Evolutionary conservation across 1,140 invertebrate species (phyloP).

Genomic region (Drosophila repleta): DNA sequence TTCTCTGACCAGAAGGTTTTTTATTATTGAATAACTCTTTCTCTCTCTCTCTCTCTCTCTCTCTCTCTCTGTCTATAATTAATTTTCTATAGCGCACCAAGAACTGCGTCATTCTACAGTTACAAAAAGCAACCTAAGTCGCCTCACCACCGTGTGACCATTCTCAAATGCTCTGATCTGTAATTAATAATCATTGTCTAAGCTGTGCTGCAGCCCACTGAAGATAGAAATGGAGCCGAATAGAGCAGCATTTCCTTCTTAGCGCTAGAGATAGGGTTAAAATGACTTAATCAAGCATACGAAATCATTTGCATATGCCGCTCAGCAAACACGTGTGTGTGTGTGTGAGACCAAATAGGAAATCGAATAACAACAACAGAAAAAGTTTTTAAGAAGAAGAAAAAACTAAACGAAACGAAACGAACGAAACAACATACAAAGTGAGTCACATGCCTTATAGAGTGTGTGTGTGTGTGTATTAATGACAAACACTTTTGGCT

Average conservation of each 20-base stretch:
- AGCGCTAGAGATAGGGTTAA: constrained; percentile 1
- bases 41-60: too few relatives aligned
- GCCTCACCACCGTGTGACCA: constrained; percentile 15
- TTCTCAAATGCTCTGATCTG: constrained; percentile 21
- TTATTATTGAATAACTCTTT: background rate
- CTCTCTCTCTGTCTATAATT: background rate
- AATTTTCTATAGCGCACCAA: constrained; percentile 13
- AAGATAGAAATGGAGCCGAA: background rate
- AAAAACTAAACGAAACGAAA: background rate
- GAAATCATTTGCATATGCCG: constrained; percentile 45
- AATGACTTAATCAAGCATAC: constrained; percentile 41
- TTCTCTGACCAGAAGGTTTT: background rate
- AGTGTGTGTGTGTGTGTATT: constrained; percentile 20
- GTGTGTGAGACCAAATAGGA: constrained; percentile 29
- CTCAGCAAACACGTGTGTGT: constrained; percentile 40
- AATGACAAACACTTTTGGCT: constrained; percentile 37
- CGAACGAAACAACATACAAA: background rate
- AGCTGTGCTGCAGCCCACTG: constrained; percentile 30
- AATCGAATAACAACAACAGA: constrained; percentile 1
- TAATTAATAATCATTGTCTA: constrained; percentile 47
- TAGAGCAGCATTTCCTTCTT: constrained; percentile 31
- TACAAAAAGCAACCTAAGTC: background rate
- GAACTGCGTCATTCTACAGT: background rate
- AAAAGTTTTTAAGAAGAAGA: background rate
- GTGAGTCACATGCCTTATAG: constrained; percentile 39